Percentiles rank a stretch among this genome's conserved stretches.
Conservation (phyloP, 2,797 vertebrate species). For the Anabas testudineus region DNA sequence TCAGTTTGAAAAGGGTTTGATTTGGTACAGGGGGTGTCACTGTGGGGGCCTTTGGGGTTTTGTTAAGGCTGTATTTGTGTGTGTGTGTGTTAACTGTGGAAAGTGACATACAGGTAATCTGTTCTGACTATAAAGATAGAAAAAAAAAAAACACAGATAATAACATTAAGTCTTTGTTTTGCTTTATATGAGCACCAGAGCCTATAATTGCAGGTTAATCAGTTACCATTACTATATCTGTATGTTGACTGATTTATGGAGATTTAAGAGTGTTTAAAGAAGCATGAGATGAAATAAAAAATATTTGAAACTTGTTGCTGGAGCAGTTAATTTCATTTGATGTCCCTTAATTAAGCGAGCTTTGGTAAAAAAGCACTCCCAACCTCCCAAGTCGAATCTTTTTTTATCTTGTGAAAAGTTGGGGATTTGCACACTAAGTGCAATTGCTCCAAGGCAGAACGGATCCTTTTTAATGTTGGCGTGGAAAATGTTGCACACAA, state of each 20-base stretch:
- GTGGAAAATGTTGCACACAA: no score
- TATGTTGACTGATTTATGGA: neutral
- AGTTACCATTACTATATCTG: neutral
- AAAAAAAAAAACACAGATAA: neutral
- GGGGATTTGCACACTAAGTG: neutral
- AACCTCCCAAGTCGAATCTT: neutral
- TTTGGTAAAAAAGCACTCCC: constrained; percentile 18
- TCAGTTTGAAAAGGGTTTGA: no score
- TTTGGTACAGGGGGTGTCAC: no score
- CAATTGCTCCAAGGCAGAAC: no score
- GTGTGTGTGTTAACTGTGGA: neutral
- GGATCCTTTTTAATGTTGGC: no score
- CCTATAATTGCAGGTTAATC: constrained; percentile 27
- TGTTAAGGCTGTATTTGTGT: no score
- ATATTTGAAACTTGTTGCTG: constrained; percentile 8
- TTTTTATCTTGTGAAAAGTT: neutral
- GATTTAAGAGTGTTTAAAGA: constrained; percentile 1
- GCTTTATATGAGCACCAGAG: constrained; percentile 3
- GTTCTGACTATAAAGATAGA: neutral
- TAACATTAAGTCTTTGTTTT: constrained; percentile 24
- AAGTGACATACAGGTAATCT: neutral
- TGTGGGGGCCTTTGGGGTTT: no score
- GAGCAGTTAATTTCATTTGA: neutral
- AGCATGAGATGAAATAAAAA: constrained; percentile 14
- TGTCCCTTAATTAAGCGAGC: neutral